Percentiles rank a stretch among this genome's conserved stretches.
Evolutionary conservation across 2,888 invertebrate species (phyloP).

Genomic region (Eustalomyia histrio): DNA sequence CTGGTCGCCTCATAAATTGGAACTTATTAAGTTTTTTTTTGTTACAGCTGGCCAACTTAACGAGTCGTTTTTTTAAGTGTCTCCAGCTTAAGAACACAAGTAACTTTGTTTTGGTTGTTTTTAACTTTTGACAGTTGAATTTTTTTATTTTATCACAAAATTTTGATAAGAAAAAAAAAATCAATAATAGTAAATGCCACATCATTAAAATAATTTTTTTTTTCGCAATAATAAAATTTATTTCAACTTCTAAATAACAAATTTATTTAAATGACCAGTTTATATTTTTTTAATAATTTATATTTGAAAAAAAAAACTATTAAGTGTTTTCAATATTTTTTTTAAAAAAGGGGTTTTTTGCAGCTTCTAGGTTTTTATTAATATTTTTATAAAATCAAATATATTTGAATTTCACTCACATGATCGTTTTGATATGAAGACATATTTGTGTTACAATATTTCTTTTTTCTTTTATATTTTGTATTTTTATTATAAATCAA

Average conservation of each 20-base stretch:
- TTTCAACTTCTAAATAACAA: too few relatives aligned
- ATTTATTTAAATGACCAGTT: too few relatives aligned
- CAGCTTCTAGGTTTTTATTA: too few relatives aligned
- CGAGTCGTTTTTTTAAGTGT: neutral
- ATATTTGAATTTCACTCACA: conserved; percentile 57
- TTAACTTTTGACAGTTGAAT: conserved; percentile 14
- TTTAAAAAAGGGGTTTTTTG: too few relatives aligned
- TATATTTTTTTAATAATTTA: too few relatives aligned
- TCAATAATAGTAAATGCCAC: conserved; percentile 47
- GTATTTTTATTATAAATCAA: conserved; percentile 1
- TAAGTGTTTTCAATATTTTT: too few relatives aligned
- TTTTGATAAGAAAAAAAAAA: conserved; percentile 57
- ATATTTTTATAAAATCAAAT: too few relatives aligned
- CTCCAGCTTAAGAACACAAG: conserved; percentile 9
- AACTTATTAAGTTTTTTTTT: neutral
- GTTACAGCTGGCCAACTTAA: neutral
- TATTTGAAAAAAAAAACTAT: too few relatives aligned
- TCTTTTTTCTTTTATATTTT: neutral
- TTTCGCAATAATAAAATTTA: too few relatives aligned
- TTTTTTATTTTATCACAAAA: conserved; percentile 40
- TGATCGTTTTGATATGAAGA: conserved; percentile 64
- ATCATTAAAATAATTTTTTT: conserved; percentile 42
- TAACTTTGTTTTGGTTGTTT: conserved; percentile 29
- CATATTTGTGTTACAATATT: conserved; percentile 54
- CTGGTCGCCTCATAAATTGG: too few relatives aligned